A percentile compares a stretch with the other conserved stretches of the same genome.
These are phyloP conservation scores for Carduelis carduelis DNA, from an alignment of 2,797 vertebrate species.

Conservation along the genomic window DNA sequence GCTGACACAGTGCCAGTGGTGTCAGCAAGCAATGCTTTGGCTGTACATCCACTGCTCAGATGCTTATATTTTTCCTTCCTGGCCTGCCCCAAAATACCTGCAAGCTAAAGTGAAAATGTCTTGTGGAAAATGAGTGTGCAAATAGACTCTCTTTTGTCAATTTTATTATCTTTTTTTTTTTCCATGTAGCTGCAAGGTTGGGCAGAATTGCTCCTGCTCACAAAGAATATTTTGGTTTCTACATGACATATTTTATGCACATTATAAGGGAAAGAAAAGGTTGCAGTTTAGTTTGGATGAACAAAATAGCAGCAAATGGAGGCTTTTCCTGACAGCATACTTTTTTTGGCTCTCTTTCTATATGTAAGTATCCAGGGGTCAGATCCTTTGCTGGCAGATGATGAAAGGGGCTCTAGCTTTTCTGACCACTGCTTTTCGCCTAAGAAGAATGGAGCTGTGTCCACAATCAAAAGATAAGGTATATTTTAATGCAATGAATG, in stretches of 20 bases:
- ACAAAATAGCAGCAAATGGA: neutral
- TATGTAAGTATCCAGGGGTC: neutral
- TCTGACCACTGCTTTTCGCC: neutral
- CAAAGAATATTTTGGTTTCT: neutral
- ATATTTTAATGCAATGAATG: neutral
- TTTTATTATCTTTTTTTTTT: neutral
- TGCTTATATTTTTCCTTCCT: neutral
- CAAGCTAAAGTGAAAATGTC: neutral
- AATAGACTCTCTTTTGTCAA: neutral
- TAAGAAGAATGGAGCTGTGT: neutral
- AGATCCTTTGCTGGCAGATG: neutral
- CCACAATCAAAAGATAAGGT: neutral
- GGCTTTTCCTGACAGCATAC: neutral
- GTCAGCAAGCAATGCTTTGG: neutral
- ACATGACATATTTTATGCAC: neutral
- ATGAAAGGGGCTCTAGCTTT: neutral
- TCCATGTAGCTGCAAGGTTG: neutral
- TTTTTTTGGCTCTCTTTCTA: neutral
- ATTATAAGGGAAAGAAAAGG: neutral
- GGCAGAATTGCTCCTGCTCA: neutral
- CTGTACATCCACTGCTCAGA: neutral
- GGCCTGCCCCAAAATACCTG: neutral
- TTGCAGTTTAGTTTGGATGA: neutral
- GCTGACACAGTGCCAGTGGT: neutral
- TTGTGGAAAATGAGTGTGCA: neutral